Base-by-base conservation (phyloP, 1,140 invertebrate species). In the Heterodera schachtii region DNA sequence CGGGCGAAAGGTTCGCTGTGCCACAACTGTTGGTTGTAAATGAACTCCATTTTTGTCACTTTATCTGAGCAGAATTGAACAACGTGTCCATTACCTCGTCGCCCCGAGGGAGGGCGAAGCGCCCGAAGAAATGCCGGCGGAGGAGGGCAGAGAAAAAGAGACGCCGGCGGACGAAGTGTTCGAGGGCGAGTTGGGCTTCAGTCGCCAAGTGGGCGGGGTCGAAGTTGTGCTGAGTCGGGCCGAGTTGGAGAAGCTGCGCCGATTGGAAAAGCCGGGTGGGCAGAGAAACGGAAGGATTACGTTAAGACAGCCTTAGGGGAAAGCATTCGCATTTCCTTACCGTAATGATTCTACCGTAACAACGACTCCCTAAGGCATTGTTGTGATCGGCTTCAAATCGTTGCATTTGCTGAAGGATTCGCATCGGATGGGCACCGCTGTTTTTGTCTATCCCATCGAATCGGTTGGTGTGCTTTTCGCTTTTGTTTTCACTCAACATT, bases 341-440 rank as follows among this genome's bases (percentile, higher is more conserved):
- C 31, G 31, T 31, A 31, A 31, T 1, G 31, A 31, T 31, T 31
- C 31, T 31, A 31, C 31, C 31, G 31, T 31, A 31, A 31, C 31
- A 31, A 31, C 31, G 31, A 31, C 31, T 31, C 31, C 31, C 31
- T 31, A 31, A 78, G 83, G 83, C 41, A 85, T 84, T 11, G 69
- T 31, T 31, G 71, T 84, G 13, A 85, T 84, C 44, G 83, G 83
- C 49, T 84, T 84, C 66, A 84, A 84, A 52, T 81, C 79, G 16
- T 46, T 84, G 49, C 47, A 19, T 47, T 66, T 73, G 60, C 67
- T 84, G 64, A 84, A 84, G 64, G 49, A 60, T 44, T 84, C 83
- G 3, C 84, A 84, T 78, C 84, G 84, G 66, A 85, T 84, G 83
- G 52, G 84, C 49, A 5, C 73, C 21, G 83, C 83, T 11, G 73